Evolutionary conservation across 1,140 invertebrate genomes (phyloP), one percentile per base, ranked within the genome.

Genomic region (Helicorthomorpha holstii): DNA sequence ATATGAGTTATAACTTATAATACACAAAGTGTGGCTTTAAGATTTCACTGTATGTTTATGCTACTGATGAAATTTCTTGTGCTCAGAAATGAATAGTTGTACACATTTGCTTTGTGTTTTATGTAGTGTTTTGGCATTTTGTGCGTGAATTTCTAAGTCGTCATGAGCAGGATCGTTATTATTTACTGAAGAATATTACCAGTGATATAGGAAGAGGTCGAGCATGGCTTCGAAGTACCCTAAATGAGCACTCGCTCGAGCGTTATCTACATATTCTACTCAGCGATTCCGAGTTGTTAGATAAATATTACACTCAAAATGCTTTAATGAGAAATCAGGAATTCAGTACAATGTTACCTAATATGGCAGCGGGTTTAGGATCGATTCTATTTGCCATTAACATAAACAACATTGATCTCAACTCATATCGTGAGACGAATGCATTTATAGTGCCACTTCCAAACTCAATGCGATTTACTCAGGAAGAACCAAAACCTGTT

Each of bases 191-290:
- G 60, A 78, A 82, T 58, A 80, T 93, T 16, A 79, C 77, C 57
- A 86, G 83, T 21, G 85, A 89, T 67, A 72, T 76, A 52, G 86
- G 86, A 21, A 73, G 83, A 56, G 87, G 85, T 16, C 58, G 73
- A 45, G 85, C 88, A 19, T 94, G 89, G 82, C 70, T 93, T 16
- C 68, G 90, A 60, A 81, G 85, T 29, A 72, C 84, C 24, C 69
- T 93, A 10, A 93, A 93, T 73, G 90, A 94, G 67, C 74, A 83
- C 60, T 88, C 85, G 1, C 69, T 94, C 19, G 87, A 91, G 68
- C 76, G 86, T 63, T 86, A 77, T 59, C 73, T 90, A 57, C 78
- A 84, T 62, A 78, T 79, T 62, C 73, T 91, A 54, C 68, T 89
- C 24, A 75, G 75, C 58, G 79, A 82, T 61, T 58, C 66, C 22